Percentiles rank a stretch among this genome's conserved stretches.
Evolutionary conservation across 2,797 vertebrate species (phyloP).

Genomic region (Rhynchotus rufescens): DNA sequence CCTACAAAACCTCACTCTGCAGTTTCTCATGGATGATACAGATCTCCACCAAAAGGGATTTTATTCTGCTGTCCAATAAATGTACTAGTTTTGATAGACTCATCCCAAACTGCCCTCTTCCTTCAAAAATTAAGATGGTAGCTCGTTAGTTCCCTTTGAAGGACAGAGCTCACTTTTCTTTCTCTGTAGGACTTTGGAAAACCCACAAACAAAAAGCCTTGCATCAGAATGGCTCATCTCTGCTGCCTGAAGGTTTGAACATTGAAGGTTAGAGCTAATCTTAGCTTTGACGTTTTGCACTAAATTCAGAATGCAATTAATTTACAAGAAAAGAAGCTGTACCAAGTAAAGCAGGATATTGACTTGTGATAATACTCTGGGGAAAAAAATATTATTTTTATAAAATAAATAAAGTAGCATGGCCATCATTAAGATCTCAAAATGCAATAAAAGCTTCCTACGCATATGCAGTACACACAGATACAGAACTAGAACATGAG

Average conservation of each 20-base stretch:
- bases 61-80: constrained; percentile 16
- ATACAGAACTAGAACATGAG: not conserved
- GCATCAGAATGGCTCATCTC: constrained; percentile 38
- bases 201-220: constrained; percentile 12
- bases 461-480: not conserved
- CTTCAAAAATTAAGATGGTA: constrained; percentile 9
- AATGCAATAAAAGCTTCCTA: not conserved
- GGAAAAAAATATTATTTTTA: not conserved
- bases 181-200: constrained; percentile 26
- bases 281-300: constrained; percentile 42
- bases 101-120: not conserved
- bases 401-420: not conserved
- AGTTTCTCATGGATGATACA: not conserved
- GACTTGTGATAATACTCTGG: not conserved
- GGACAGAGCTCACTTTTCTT: not conserved
- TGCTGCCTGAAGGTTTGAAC: constrained; percentile 27
- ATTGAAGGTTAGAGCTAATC: constrained; percentile 62
- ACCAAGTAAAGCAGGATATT: not conserved
- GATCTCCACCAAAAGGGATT: not conserved
- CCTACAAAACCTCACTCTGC: not conserved
- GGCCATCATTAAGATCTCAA: not conserved
- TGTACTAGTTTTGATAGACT: constrained; percentile 44
- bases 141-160: constrained; percentile 22
- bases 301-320: constrained; percentile 45
- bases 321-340: constrained; percentile 41